Evolutionary conservation across 2,113 vertebrate genomes (phyloP), one percentile per base, ranked within the genome.

Genomic region (Edolisoma coerulescens): DNA sequence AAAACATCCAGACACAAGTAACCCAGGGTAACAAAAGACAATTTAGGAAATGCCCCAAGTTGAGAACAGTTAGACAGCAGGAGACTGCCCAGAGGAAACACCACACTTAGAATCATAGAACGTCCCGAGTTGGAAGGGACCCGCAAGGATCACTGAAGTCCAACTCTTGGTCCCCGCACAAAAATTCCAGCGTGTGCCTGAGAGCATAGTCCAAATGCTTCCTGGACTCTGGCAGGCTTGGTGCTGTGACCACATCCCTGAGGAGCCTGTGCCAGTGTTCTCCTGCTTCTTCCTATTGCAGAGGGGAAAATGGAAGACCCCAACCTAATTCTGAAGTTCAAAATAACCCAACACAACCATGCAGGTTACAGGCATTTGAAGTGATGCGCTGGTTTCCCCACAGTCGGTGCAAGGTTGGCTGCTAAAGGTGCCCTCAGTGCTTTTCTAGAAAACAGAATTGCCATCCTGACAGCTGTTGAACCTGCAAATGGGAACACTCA

Each of bases 351-450:
- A 23, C 32, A 50, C 45, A 61, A 1, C 4, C 7, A 19, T 3
- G 18, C 17, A 56, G 33, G 27, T 22, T 64, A 20, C 59, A 16
- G 24, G 35, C 32, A 23, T 45, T 79, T 61, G 28, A 71, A 52
- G 8, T 4, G 20, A 27, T 28, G 49, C 45, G 1, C 10, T 53
- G 32, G 13, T 30, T 87, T 70, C 49, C 45, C 59, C 54, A 50
- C 32, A 89, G 50, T 7, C 23, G 11, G n/a, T 4, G 44, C 6
- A 47, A 74, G 49, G 23, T 7, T 74, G 39, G 18, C 11, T 61
- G 35, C 32, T 18, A 64, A 33, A 60, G 30, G 45, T 0, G 0
- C 5, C 27, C 14, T 37, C 49, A 26, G 28, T 15, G 21, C 49
- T 78, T 32, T 52, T 67, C 52, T 59, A 75, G 56, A 52, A 54